Conservation (phyloP, 2,113 vertebrate species). For the Acanthisitta chloris region DNA sequence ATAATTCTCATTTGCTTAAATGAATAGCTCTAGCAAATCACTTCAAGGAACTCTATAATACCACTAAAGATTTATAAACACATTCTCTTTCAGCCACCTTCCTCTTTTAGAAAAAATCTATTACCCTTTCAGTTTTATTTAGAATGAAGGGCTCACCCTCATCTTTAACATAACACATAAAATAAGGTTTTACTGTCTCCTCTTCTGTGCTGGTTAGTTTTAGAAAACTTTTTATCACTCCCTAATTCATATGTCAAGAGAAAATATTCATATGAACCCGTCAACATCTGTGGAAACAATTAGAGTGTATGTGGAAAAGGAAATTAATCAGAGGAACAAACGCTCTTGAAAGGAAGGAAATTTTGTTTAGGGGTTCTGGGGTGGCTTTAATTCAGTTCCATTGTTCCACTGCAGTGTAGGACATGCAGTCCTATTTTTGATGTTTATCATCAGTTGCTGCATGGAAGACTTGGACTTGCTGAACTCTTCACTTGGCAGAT, state of each 20-base stretch:
- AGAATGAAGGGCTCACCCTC: neutral
- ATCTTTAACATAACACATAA: neutral
- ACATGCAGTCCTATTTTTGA: conserved; percentile 22
- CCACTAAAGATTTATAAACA: neutral
- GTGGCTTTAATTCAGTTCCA: conserved; percentile 21
- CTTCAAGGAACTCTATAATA: neutral
- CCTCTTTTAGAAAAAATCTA: neutral
- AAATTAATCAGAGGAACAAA: conserved; percentile 53
- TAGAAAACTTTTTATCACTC: neutral
- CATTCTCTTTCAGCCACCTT: neutral
- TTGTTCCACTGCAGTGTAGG: conserved; percentile 26
- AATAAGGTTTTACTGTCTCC: neutral
- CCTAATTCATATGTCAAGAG: neutral
- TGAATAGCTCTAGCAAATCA: neutral
- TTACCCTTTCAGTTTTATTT: neutral
- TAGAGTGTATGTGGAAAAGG: conserved; percentile 22
- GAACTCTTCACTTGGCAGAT: conserved; percentile 16
- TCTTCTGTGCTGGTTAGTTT: neutral
- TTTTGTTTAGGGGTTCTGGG: conserved; percentile 11
- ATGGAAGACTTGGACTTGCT: neutral
- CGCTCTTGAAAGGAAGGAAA: conserved; percentile 27
- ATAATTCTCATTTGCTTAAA: neutral
- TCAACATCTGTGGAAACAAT: conserved; percentile 38
- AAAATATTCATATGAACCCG: neutral
- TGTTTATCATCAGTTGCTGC: neutral